These are phyloP conservation scores for Tylochromis polylepis DNA, from an alignment of 2,113 vertebrate genomes.

Conservation along the genomic window DNA sequence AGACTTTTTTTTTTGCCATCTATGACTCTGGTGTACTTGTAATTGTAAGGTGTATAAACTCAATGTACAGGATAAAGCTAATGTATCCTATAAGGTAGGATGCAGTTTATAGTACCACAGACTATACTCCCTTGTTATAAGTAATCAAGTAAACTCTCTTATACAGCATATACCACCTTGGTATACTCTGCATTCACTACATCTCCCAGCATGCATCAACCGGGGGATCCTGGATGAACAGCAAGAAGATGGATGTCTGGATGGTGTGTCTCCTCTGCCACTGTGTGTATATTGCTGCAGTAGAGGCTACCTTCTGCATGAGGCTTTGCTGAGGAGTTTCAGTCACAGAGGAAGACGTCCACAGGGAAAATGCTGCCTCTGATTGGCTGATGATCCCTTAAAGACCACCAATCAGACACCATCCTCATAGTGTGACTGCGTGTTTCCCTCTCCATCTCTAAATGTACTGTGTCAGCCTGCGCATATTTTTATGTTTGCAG, in stretches of 20 bases:
- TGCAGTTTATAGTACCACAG: background rate
- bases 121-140: background rate
- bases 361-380: constrained; percentile 15
- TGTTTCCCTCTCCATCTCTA: constrained; percentile 50
- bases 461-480: constrained; percentile 38
- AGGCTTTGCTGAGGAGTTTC: constrained; percentile 39
- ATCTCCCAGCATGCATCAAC: constrained; percentile 29
- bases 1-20: background rate
- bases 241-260: constrained; percentile 19
- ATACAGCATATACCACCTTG: background rate
- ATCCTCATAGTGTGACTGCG: constrained; percentile 30
- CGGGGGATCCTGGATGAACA: constrained; percentile 15
- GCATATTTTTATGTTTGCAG: constrained; percentile 57
- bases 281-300: constrained; percentile 24
- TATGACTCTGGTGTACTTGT: background rate
- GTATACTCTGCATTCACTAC: background rate
- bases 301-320: constrained; percentile 27
- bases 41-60: background rate
- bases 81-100: background rate
- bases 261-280: constrained; percentile 17
- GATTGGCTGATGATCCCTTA: constrained; percentile 42
- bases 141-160: background rate
- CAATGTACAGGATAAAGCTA: background rate
- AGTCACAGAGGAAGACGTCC: constrained; percentile 41
- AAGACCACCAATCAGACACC: constrained; percentile 46